Evolutionary conservation across 2,113 vertebrate species (phyloP), one percentile per base, ranked within the genome.

Genomic region (Prionailurus viverrinus): DNA sequence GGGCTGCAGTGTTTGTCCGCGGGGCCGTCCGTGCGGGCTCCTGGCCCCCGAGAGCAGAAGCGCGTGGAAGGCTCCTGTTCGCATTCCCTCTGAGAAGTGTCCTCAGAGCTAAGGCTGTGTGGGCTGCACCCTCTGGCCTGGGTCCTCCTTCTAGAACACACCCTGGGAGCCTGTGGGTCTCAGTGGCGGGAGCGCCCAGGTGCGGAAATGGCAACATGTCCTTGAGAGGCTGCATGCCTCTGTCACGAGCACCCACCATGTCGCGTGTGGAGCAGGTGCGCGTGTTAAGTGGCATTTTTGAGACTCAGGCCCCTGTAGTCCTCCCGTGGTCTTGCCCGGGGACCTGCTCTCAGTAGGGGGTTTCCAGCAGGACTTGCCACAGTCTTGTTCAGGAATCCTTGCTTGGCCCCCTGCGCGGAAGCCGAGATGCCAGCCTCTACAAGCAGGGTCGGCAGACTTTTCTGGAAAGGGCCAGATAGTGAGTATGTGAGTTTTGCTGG

Each of bases 1-100:
- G 73, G 19, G 4, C 3, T 6, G 15, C 27, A 0, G 13, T 1
- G 33, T 71, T 58, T 14, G 29, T 10, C 0, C 5, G 1, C 25
- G 25, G 82, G 29, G 27, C 41, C 51, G 1, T 45, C 27, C 4
- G 16, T 0, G 41, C 4, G 13, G 18, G 45, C 89, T 4, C 15
- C 65, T 61, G 7, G 4, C 45, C 48, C 25, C 45, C 3, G 5
- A 14, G 5, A 8, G 25, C 4, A 21, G 36, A 48, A 19, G 18
- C 7, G 36, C 29, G 14, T 51, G 41, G 14, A 18, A 55, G 29
- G 3, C 73, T 31, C 36, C 69, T 25, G 25, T 45, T 65, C 39
- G 79, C 36, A 36, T 89, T 83, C 55, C 15, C 31, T 45, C 10
- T 0, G 7, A 10, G 36, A 78, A 53, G 55, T 65, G 16, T 81